phyloP scores from a whole-genome alignment of 1,140 invertebrate species.

The Centruroides sculpturatus region DNA sequence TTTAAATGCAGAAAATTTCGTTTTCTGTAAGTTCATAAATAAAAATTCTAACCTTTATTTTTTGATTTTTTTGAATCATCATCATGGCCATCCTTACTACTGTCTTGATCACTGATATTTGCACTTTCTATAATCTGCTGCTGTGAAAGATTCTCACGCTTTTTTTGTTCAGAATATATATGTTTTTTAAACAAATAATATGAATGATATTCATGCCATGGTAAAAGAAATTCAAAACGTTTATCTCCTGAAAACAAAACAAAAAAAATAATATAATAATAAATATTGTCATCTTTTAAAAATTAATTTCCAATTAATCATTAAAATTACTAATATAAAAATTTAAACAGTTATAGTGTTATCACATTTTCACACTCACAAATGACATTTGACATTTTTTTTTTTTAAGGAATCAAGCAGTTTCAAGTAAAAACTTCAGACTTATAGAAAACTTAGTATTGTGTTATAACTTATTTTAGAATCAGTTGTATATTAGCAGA shows the following conservation, averaged over 20 bases:
- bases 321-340: too few relatives aligned
- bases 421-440: neutral
- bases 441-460: constrained; percentile 8
- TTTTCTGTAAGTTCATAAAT: neutral
- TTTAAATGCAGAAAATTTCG: neutral
- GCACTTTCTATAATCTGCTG: neutral
- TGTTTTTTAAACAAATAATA: constrained; percentile 45
- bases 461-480: constrained; percentile 1
- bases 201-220: constrained; percentile 51
- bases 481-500: neutral
- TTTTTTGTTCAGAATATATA: neutral
- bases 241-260: constrained; percentile 39
- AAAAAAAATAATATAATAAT: neutral
- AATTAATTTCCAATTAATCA: too few relatives aligned
- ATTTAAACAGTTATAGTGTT: too few relatives aligned
- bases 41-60: neutral
- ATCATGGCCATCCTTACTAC: neutral
- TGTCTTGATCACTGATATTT: neutral
- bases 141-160: neutral
- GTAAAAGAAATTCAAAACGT: constrained; percentile 63
- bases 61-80: neutral
- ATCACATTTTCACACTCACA: too few relatives aligned
- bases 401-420: too few relatives aligned
- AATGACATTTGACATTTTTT: too few relatives aligned
- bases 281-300: too few relatives aligned